Evolutionary conservation across 2,888 invertebrate species (phyloP), one percentile per base, ranked within the genome.

Genomic region (Mythimna pallens): DNA sequence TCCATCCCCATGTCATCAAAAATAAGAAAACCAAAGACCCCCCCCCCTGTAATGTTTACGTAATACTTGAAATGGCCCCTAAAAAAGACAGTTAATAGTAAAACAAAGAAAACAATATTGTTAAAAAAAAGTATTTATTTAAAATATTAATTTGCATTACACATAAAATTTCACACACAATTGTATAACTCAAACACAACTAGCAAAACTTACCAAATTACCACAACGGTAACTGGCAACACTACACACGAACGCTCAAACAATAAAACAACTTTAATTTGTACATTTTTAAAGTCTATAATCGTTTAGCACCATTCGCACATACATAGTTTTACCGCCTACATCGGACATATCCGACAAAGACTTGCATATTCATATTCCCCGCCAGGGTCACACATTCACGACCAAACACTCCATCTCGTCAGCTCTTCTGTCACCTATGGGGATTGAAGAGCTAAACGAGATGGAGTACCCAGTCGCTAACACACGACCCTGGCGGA

Each of bases 91-190:
- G 20, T 9, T 20, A 47, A 50, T 30, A 36, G 6, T 12, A 0
- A 3, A 50, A 40, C 10, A 50, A 43, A 50, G 55, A 75, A 52
- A 57, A 20, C 5, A 8, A 74, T 0, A 22, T 69, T 54, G 67
- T 82, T 78, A 73, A 17, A 47, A 61, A 80, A 87, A 77, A 14
- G 43, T 73, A 12, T 84, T 85, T 85, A 85, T 58, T 84, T 30
- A 70, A 61, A 75, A 83, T 70, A 70, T 67, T 76, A 76, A 74
- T 70, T 64, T 65, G 68, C 50, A 12, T 61, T 43, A 54, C 58
- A 63, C 47, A 20, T 65, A 70, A 34, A 75, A 70, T 67, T 73
- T 70, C 70, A 80, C 70, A 62, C 43, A 58, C 40, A 75, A 65
- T 54, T 52, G 63, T 34, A 73, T 63, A 72, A 70, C 34, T 34